Percentiles rank a stretch among this genome's conserved stretches.
These are phyloP conservation scores for Drosophila kanapiae DNA, from an alignment of 1,140 invertebrate genomes.

Conservation along the genomic window DNA sequence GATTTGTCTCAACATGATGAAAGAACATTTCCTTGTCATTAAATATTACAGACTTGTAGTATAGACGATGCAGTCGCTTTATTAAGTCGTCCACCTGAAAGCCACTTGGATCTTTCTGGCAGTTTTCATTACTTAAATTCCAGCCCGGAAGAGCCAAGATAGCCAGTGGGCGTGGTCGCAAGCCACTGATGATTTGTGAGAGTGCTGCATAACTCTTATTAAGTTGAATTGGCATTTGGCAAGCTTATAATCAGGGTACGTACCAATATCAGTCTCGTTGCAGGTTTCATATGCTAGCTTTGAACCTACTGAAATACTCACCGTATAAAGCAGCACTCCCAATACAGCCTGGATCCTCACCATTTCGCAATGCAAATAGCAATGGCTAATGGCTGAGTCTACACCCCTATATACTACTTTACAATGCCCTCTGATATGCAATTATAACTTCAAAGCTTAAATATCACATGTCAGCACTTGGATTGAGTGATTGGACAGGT, in stretches of 20 bases:
- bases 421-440: constrained; percentile 50
- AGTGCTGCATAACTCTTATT: constrained; percentile 51
- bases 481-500: constrained; percentile 1
- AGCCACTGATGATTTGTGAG: constrained; percentile 75
- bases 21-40: constrained; percentile 70
- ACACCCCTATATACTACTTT: constrained; percentile 54
- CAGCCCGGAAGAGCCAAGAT: constrained; percentile 53
- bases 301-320: constrained; percentile 12
- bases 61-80: constrained; percentile 58
- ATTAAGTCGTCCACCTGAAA: constrained; percentile 72
- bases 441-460: constrained; percentile 61
- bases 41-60: constrained; percentile 78
- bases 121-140: constrained; percentile 12
- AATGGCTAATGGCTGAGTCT: background rate
- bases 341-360: constrained; percentile 7
- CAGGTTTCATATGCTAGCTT: constrained; percentile 33
- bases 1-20: constrained; percentile 71
- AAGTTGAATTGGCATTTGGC: background rate
- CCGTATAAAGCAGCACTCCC: constrained; percentile 1
- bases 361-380: constrained; percentile 32
- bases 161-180: constrained; percentile 59
- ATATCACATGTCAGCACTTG: constrained; percentile 58
- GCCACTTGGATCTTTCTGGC: constrained; percentile 29
- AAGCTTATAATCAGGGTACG: background rate
- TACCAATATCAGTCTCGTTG: constrained; percentile 63